Conservation (phyloP, 1,140 invertebrate species). For the Anastatus disparis region DNA sequence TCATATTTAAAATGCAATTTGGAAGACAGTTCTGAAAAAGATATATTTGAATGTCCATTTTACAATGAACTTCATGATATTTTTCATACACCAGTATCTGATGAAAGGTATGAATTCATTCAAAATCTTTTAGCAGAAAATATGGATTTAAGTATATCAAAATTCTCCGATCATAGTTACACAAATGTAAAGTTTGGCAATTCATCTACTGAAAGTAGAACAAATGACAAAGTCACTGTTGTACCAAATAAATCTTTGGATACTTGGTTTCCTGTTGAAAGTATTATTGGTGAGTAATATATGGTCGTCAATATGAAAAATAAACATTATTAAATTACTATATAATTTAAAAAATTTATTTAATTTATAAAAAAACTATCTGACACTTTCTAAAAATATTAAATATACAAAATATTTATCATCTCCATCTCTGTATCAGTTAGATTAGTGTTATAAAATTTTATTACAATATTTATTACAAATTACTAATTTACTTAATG, state of each 20-base stretch:
- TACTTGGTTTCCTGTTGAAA: constrained; percentile 51
- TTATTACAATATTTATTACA: no score
- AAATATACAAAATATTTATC: no score
- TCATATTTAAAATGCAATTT: constrained; percentile 48
- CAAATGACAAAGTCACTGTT: constrained; percentile 24
- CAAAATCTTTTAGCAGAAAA: constrained; percentile 40
- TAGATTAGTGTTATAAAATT: no score
- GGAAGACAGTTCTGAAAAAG: constrained; percentile 33
- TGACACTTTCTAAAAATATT: no score
- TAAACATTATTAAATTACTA: background rate
- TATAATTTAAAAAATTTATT: background rate
- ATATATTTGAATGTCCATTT: constrained; percentile 47
- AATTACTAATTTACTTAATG: no score
- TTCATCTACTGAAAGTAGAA: background rate
- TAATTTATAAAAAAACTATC: no score
- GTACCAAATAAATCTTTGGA: constrained; percentile 34
- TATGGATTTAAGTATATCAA: constrained; percentile 42
- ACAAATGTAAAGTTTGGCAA: constrained; percentile 31
- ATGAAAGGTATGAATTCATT: constrained; percentile 36
- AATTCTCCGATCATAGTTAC: constrained; percentile 44
- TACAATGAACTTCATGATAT: constrained; percentile 48
- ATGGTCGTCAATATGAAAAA: background rate
- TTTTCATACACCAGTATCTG: constrained; percentile 40
- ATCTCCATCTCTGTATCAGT: no score
- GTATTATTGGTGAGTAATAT: constrained; percentile 49